Conservation (phyloP, 2,888 invertebrate species). For the Chouioia cunea region DNA sequence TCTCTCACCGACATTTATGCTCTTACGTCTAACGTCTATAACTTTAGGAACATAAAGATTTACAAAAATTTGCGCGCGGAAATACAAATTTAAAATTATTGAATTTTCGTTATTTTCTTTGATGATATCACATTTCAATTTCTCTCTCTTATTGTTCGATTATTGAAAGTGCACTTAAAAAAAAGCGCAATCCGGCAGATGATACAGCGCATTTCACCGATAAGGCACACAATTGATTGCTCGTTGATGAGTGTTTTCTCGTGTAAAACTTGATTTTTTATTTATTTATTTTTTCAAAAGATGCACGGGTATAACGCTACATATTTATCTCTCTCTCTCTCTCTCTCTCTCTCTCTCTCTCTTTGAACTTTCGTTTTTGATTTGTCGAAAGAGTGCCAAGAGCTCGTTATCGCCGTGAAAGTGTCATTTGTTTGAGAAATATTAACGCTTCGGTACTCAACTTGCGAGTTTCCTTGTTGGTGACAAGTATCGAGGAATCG, state of each 20-base stretch:
- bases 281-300: constrained; percentile 21
- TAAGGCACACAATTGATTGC: too few species aligned
- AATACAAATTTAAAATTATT: constrained; percentile 10
- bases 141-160: neutral
- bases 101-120: too few species aligned
- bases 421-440: neutral
- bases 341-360: neutral
- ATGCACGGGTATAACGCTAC: constrained; percentile 4
- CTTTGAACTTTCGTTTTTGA: neutral
- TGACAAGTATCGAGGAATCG: neutral
- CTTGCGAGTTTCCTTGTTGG: neutral
- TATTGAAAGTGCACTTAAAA: constrained; percentile 7
- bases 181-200: neutral
- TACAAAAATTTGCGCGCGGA: constrained; percentile 41
- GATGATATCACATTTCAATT: constrained; percentile 2
- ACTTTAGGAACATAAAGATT: constrained; percentile 54
- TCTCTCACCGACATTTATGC: constrained; percentile 17
- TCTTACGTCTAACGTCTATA: constrained; percentile 24
- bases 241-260: too few species aligned
- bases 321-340: constrained; percentile 1
- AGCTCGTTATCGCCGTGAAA: neutral
- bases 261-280: neutral
- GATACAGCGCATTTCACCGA: too few species aligned
- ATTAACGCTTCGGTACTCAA: constrained; percentile 13
- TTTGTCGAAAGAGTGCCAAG: constrained; percentile 7